Evolutionary conservation across 2,797 vertebrate species (phyloP).

Genomic region (Sebastes oblongus): DNA sequence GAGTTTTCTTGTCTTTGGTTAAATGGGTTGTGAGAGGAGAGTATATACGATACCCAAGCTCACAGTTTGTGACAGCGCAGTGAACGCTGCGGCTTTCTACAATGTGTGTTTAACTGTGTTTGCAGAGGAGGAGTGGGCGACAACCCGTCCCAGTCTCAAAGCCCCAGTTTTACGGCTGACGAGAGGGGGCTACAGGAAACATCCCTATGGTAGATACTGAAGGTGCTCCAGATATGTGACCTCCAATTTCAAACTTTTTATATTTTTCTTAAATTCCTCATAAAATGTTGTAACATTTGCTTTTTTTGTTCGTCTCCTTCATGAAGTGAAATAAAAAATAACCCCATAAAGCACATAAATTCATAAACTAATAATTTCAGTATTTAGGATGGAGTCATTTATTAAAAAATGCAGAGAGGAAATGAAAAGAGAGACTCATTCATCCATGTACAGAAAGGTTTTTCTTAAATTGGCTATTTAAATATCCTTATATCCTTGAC

Average conservation of each 20-base stretch:
- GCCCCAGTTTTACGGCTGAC: constrained; percentile 91
- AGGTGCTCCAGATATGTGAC: constrained; percentile 90
- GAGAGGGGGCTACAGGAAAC: constrained; percentile 97
- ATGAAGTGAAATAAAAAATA: constrained; percentile 79
- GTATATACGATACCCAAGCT: constrained; percentile 11
- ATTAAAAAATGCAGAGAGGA: constrained; percentile 33
- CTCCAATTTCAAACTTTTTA: constrained; percentile 87
- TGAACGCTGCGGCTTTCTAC: constrained; percentile 11
- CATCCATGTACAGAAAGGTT: constrained; percentile 81
- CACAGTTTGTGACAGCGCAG: constrained; percentile 3
- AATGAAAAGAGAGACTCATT: constrained; percentile 62
- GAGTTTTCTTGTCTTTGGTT: constrained; percentile 56
- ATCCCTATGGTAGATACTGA: constrained; percentile 99
- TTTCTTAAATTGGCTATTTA: constrained; percentile 74
- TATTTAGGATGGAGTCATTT: background rate
- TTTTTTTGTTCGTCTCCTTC: constrained; percentile 65
- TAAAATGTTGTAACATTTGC: constrained; percentile 78
- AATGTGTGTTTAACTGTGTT: constrained; percentile 42
- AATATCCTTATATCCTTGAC: constrained; percentile 17
- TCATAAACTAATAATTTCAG: constrained; percentile 75
- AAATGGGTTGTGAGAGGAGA: constrained; percentile 44
- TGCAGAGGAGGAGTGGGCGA: constrained; percentile 95
- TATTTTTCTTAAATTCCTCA: constrained; percentile 79
- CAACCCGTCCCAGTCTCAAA: constrained; percentile 90
- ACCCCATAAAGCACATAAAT: constrained; percentile 71